Percentiles rank a stretch among this genome's conserved stretches.
Evolutionary conservation across 2,888 invertebrate species (phyloP).

Genomic region (Cheilosia pagana): DNA sequence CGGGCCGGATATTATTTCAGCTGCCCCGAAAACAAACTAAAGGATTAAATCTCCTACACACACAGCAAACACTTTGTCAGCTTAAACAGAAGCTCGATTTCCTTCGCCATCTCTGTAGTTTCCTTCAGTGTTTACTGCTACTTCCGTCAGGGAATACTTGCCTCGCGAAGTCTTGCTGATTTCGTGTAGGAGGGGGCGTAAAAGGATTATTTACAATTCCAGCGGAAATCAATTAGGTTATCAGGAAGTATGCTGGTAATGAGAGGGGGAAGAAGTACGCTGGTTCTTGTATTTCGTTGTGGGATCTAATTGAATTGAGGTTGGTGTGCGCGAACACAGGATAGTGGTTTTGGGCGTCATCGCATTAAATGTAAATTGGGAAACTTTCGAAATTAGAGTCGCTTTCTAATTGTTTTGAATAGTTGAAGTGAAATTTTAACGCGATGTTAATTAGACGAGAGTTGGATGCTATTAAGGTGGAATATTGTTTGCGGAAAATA

Average conservation of each 20-base stretch:
- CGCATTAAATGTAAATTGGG: conserved; percentile 33
- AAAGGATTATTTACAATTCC: conserved; percentile 52
- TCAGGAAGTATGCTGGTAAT: conserved; percentile 24
- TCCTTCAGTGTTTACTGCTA: background rate
- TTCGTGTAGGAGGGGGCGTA: conserved; percentile 11
- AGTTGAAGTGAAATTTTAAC: conserved; percentile 28
- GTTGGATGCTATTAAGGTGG: conserved; percentile 1
- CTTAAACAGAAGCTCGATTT: conserved; percentile 34
- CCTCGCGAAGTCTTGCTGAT: background rate
- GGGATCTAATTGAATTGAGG: conserved; percentile 32
- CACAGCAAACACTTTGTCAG: conserved; percentile 39
- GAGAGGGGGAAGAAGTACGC: background rate
- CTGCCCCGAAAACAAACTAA: background rate
- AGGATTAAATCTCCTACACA: conserved; percentile 11
- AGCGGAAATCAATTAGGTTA: conserved; percentile 65
- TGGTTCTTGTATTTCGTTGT: background rate
- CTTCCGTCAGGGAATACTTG: background rate
- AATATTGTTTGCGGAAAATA: conserved; percentile 8
- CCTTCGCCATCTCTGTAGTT: background rate
- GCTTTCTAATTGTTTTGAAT: conserved; percentile 46
- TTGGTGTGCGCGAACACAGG: background rate
- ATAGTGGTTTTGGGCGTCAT: background rate
- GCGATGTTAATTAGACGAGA: conserved; percentile 39
- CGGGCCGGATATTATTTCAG: conserved; percentile 7
- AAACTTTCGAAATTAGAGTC: conserved; percentile 50